phyloP scores from a whole-genome alignment of 23 tunicate species.

The Styela plicata region DNA sequence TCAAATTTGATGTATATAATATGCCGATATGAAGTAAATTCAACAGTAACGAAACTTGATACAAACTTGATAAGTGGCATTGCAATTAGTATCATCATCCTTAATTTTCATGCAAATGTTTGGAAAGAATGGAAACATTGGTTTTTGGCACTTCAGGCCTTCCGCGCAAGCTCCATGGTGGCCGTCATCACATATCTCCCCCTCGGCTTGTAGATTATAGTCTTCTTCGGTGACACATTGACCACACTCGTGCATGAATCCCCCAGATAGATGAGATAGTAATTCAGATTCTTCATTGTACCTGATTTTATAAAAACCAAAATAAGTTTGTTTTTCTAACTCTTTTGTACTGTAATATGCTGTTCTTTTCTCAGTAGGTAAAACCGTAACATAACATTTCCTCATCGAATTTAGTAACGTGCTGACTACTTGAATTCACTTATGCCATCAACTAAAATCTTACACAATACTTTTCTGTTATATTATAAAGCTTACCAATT shows the following conservation, averaged over 20 bases:
- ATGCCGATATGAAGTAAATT: too few relatives aligned
- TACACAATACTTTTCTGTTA: too few relatives aligned
- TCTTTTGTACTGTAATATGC: too few relatives aligned
- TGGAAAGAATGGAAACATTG: background rate
- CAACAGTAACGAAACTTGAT: too few relatives aligned
- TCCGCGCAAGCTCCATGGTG: conserved; percentile 34
- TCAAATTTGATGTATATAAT: too few relatives aligned
- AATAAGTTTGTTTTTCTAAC: too few relatives aligned
- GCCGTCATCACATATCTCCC: conserved; percentile 38
- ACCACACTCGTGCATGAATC: conserved; percentile 14
- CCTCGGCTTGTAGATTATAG: conserved; percentile 29
- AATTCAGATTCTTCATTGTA: background rate
- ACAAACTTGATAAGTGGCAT: background rate
- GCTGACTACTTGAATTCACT: too few relatives aligned
- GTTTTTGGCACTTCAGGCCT: conserved; percentile 21
- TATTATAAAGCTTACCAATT: too few relatives aligned
- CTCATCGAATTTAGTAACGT: too few relatives aligned
- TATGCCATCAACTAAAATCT: too few relatives aligned
- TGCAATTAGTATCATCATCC: background rate
- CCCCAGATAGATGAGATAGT: background rate
- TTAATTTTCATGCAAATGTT: background rate
- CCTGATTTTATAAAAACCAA: background rate
- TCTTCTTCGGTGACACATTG: conserved; percentile 41
- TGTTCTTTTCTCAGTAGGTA: too few relatives aligned
- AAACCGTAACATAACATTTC: too few relatives aligned